These are phyloP conservation scores for Calosoma granatense DNA, from an alignment of 1,140 invertebrate genomes.

Conservation along the genomic window DNA sequence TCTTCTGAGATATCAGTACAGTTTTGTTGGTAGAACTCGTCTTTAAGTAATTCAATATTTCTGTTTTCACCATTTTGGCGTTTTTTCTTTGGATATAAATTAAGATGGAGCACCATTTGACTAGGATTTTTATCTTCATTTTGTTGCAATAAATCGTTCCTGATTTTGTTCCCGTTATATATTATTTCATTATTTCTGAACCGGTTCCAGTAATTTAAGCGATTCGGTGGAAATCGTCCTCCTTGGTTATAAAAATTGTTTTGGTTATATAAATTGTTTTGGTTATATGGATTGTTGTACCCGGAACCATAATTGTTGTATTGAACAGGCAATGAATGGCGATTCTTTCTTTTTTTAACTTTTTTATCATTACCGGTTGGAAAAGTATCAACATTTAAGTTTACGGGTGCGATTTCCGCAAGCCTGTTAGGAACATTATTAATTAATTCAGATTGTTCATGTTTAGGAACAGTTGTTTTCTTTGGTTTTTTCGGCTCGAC, in stretches of 20 bases:
- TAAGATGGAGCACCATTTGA: constrained; percentile 8
- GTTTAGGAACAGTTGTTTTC: too few species aligned
- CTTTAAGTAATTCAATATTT: too few species aligned
- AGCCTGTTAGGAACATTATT: background rate
- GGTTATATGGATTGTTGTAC: too few species aligned
- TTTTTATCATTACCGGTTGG: background rate
- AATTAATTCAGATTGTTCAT: background rate
- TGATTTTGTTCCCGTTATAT: background rate
- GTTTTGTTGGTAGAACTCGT: background rate
- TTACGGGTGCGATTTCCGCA: background rate
- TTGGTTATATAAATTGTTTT: constrained; percentile 1
- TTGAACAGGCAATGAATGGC: too few species aligned
- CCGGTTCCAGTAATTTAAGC: background rate
- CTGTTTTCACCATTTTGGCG: background rate
- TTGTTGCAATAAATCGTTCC: background rate
- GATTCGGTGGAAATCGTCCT: background rate
- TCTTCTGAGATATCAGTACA: background rate
- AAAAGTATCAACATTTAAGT: background rate
- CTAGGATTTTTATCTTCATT: background rate
- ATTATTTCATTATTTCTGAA: background rate
- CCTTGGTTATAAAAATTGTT: background rate
- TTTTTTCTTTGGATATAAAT: constrained; percentile 10
- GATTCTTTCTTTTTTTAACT: too few species aligned
- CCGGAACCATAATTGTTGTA: too few species aligned
- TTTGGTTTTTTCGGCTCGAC: background rate